Evolutionary conservation across 2,113 vertebrate genomes (phyloP), one percentile per base, ranked within the genome.

Genomic region (Neofelis nebulosa): DNA sequence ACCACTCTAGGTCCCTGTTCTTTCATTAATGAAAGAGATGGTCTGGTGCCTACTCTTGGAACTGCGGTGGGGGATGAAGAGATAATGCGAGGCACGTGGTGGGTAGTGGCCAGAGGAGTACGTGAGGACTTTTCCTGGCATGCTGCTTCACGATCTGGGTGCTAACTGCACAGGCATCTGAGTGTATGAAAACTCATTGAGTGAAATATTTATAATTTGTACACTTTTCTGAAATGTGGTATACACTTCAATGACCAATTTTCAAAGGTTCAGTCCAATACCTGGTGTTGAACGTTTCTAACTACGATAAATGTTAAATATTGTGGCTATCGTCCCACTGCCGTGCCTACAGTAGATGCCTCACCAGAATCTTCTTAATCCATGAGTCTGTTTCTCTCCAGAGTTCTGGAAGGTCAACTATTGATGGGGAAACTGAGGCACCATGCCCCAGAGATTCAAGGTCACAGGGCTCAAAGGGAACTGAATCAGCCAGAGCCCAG

Each of bases 381-480:
- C 69, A 65, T 3, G 48, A 48, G 7, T 25, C 57, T 16, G 48
- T n/a, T 48, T 9, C 31, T 92, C n/a, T 92, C 66, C 4, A 2
- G 31, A 61, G 80, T 21, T 93, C 66, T 71, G 52, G 73, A 89
- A 78, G 50, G 48, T 27, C 29, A 55, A 45, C 12, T 8, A n/a
- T 1, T 38, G 3, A 36, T 33, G 38, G 74, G 29, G 61, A 96
- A 91, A 92, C 85, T 50, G 91, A 96, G 92, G 68, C 83, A 38
- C 11, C 15, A 36, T 29, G 36, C 41, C 29, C 38, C 18, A 79
- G 66, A 19, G 23, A 27, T 86, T 94, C 81, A 96, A 98, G 96
- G 97, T 98, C 96, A 95, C 2, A 69, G 50, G 52, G 52, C 33
- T 78, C 87, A 25, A 2, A 0, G 12, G 41, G 31, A 63, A 29